phyloP scores from a whole-genome alignment of 2,888 invertebrate genomes.

The Habrosyne pyritoides region DNA sequence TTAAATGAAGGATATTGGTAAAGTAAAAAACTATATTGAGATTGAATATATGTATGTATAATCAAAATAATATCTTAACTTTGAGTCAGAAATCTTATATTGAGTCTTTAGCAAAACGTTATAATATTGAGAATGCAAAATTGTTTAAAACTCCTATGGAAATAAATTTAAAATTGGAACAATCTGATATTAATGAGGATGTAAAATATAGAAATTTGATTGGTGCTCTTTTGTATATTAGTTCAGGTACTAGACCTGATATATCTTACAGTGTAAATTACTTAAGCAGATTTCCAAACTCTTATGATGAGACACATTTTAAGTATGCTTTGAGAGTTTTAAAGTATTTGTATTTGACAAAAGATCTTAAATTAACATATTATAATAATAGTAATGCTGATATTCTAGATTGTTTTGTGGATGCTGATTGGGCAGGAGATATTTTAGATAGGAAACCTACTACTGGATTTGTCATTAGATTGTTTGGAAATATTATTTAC shows the following conservation, averaged over 20 bases:
- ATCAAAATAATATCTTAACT: slow-evolving; percentile 30
- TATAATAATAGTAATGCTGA: slow-evolving; percentile 18
- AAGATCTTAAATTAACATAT: slow-evolving; percentile 21
- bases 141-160: slow-evolving; percentile 5
- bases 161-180: slow-evolving; percentile 9
- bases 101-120: slow-evolving; percentile 30
- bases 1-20: slow-evolving; percentile 42
- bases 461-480: slow-evolving; percentile 46
- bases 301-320: slow-evolving; percentile 17
- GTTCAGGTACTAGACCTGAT: slow-evolving; percentile 16
- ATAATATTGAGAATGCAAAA: slow-evolving; percentile 33
- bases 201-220: slow-evolving; percentile 10
- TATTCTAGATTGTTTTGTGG: slow-evolving; percentile 17
- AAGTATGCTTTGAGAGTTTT: slow-evolving; percentile 21
- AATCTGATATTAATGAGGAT: neutral
- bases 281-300: slow-evolving; percentile 18
- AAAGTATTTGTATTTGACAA: slow-evolving; percentile 27
- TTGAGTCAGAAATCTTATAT: slow-evolving; percentile 34
- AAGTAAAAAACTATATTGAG: slow-evolving; percentile 43
- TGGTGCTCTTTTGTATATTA: slow-evolving; percentile 14
- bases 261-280: slow-evolving; percentile 17
- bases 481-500: slow-evolving; percentile 42
- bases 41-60: slow-evolving; percentile 43
- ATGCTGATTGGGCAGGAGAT: slow-evolving; percentile 27
- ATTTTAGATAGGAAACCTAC: slow-evolving; percentile 29